Evolutionary conservation across 2,113 vertebrate species (phyloP).

Genomic region (Rhabdomys dilectus): DNA sequence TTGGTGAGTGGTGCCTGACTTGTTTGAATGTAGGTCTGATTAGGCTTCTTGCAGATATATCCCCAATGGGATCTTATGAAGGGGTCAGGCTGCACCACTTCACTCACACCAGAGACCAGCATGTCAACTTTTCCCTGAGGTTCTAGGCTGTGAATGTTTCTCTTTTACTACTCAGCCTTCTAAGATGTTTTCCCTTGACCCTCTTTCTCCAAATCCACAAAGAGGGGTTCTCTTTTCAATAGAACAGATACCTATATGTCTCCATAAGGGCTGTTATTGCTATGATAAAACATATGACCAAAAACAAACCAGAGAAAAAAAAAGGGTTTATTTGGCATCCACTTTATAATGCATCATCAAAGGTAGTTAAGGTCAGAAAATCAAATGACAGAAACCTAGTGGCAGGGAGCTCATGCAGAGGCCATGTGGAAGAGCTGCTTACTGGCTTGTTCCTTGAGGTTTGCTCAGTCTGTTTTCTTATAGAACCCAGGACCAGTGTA

Average conservation of each 20-base stretch:
- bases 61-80: background rate
- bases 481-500: background rate
- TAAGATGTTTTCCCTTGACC: background rate
- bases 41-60: conserved; percentile 27
- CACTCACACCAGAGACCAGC: background rate
- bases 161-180: conserved; percentile 34
- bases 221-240: background rate
- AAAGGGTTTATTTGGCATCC: background rate
- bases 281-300: background rate
- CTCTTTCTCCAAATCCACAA: background rate
- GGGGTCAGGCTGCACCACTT: background rate
- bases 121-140: background rate
- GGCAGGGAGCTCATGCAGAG: background rate
- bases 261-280: background rate
- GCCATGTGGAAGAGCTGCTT: background rate
- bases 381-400: background rate
- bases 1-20: background rate
- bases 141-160: conserved; percentile 42
- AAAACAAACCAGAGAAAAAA: background rate
- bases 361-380: background rate
- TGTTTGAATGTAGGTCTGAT: conserved; percentile 15
- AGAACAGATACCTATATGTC: background rate
- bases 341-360: background rate
- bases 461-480: background rate
- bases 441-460: background rate